These are phyloP conservation scores for Argentina silus DNA, from an alignment of 2,797 vertebrate species.

Conservation along the genomic window DNA sequence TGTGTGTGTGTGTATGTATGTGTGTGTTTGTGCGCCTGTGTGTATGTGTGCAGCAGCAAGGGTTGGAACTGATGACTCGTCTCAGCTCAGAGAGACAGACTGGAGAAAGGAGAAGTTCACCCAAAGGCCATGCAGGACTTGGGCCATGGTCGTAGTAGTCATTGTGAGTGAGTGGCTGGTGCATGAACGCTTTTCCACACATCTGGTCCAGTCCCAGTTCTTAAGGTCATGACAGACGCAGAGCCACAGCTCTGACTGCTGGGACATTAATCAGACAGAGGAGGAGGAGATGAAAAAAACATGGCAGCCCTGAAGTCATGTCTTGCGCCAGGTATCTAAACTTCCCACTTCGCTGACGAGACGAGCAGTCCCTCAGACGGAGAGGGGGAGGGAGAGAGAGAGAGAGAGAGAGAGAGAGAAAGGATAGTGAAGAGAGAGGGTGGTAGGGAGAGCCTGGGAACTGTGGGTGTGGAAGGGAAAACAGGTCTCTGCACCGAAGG, in stretches of 20 bases:
- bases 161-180: constrained; percentile 1
- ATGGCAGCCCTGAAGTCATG: not conserved
- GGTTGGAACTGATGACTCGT: constrained; percentile 39
- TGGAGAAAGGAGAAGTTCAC: constrained; percentile 48
- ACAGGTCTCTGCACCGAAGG: constrained; percentile 52
- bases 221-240: not conserved
- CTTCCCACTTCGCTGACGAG: constrained; percentile 8
- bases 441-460: not conserved
- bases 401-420: not conserved
- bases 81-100: constrained; percentile 28
- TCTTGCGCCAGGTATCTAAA: not conserved
- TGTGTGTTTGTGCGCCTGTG: not conserved
- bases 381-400: constrained; percentile 7
- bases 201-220: not conserved
- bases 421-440: not conserved
- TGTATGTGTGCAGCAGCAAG: constrained; percentile 11
- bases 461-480: not conserved
- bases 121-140: constrained; percentile 25
- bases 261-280: not conserved
- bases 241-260: not conserved
- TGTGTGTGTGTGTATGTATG: constrained; percentile 1
- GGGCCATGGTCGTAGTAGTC: not conserved
- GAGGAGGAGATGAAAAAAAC: not conserved
- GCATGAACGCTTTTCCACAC: constrained; percentile 23
- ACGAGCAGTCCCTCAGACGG: constrained; percentile 12